Evolutionary conservation across 2,888 invertebrate genomes (phyloP), one percentile per base, ranked within the genome.

Genomic region (Leucophenga maculata): DNA sequence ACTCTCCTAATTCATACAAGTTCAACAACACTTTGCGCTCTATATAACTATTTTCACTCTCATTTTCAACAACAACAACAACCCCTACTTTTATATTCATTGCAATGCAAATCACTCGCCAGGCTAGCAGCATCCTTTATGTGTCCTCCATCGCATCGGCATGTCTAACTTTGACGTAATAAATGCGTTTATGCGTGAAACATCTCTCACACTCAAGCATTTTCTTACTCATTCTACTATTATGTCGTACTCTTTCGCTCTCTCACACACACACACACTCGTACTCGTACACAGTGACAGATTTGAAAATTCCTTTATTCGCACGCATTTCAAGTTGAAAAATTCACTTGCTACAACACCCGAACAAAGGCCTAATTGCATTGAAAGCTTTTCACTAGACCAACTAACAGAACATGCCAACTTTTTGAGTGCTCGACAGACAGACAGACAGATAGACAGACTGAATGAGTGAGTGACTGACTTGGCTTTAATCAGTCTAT

Each of bases 341-440:
- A 26, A 26, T 55, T 20, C 14, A 26, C 20, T 20, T 20, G 32
- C 22, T 31, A 59, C 59, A 59, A 32, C 3, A 39, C 39, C 8
- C 39, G 18, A 20, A 52, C 52, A 20, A 55, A 18, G 46, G 74
- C 26, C 68, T 75, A 80, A 82, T 81, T 84, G 81, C 77, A 80
- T 68, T 72, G 69, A 76, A 79, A 76, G 74, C 75, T 74, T 76
- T 71, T 67, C 50, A 54, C 65, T 52, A 65, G 9, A 6, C n/a
- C 55, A 16, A 66, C 54, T 26, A 55, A 55, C 55, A 26, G n/a
- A 50, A 50, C 6, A 50, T 50, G 50, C 50, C 39, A 39, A 39
- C 39, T 39, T 39, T 39, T 39, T 6, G 39, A 39, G 39, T 39
- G 39, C 11, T 9, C 39, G 11, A 39, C 39, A 6, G 39, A 39